Evolutionary conservation across 2,797 vertebrate species (phyloP), one percentile per base, ranked within the genome.

Genomic region (Anas georgica): DNA sequence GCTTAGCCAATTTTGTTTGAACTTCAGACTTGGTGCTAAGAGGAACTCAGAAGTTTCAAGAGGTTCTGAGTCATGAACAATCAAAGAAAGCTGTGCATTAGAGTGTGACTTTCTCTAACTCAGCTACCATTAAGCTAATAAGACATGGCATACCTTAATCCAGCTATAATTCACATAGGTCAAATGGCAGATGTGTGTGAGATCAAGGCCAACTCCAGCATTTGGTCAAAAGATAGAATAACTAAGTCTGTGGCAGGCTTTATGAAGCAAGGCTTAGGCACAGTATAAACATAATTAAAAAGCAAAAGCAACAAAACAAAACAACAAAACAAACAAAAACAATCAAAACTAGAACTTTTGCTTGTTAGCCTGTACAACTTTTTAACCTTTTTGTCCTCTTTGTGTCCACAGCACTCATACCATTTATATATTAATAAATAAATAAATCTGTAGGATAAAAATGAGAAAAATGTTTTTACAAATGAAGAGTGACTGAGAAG

Each of bases 211-310:
- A 93, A 64, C 28, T 84, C 66, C 55, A 93, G 85, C 64, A 78
- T 62, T 93, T 86, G 4, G 22, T 95, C 75, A 68, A 69, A 85
- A 89, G 86, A 66, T 26, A 74, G 62, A 93, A 78, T 83, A 95
- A 78, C 58, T 50, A 92, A 93, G 59, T 90, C 68, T 91, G 76
- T 73, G 73, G 50, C 66, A 87, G 58, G 13, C 73, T 90, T 91
- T 86, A 90, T 73, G 58, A 22, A 29, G 5, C 17, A 75, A 79
- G 69, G 76, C 83, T 94, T 77, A 88, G 56, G 43, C 56, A 80
- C 91, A 92, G n/a, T 82, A 82, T 73, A 95, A 95, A 88, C 55
- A 79, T 88, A 63, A 91, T 90, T 88, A 73, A 88, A 79, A 90
- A 90, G 35, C 56, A 56, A 76, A 94, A 88, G 43, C 10, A 45